Evolutionary conservation across 2,797 vertebrate genomes (phyloP), one percentile per base, ranked within the genome.

Genomic region (Poecile montanus): DNA sequence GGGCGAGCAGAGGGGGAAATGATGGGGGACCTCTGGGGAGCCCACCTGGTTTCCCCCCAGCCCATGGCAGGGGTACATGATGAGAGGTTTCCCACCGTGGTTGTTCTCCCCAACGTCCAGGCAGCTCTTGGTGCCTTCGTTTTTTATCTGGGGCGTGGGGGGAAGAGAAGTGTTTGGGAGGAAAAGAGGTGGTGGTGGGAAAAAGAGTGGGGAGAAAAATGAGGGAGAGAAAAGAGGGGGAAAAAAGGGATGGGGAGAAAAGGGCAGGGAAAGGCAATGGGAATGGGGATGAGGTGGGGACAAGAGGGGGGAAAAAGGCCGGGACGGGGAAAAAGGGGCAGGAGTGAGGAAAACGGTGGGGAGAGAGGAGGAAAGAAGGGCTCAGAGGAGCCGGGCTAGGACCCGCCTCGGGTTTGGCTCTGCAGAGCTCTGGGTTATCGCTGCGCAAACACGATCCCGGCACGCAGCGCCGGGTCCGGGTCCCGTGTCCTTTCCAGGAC

Each of bases 1-100:
- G 4, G 23, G 3, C 4, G 1, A 7, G 27, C 13, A 22, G 34
- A 30, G 5, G 14, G 56, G 48, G 56, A 32, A 22, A 27, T 3
- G 30, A 9, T 14, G 36, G 30, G 21, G 16, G 27, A 3, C 13
- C 5, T 10, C n/a, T 7, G 16, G 19, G 54, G 50, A 13, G 12
- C 40, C 84, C 97, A 99, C 99, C 99, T 99, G 99, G 97, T 99
- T 99, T 91, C 99, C 99, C 17, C 99, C 99, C 98, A 99, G 99
- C 94, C 99, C 99, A 38, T 99, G 99, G 97, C 99, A 99, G 6
- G 89, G 44, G 80, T 99, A 99, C 98, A 99, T 98, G 96, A 99
- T 99, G 89, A 99, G 40, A 1, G 99, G 97, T 86, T 99, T 99
- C 66, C 98, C 98, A 14, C 99, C 99, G 0, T 73, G 97, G 93